phyloP scores from a whole-genome alignment of 2,888 invertebrate species.

The Trilocha varians region DNA sequence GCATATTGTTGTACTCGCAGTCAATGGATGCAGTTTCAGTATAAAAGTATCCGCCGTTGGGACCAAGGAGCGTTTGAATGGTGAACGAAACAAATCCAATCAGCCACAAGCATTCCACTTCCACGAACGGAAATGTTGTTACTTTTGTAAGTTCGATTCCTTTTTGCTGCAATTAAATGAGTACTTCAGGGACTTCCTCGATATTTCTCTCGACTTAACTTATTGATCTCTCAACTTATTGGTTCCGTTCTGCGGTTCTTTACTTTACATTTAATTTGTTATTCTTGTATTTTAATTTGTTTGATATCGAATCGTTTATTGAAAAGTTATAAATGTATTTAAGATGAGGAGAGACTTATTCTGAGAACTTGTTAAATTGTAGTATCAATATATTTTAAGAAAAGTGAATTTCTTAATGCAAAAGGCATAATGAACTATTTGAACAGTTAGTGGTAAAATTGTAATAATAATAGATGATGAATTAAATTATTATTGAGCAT shows the following conservation, averaged over 20 bases:
- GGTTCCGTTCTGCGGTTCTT: not conserved
- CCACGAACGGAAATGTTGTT: constrained; percentile 26
- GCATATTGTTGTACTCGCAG: constrained; percentile 40
- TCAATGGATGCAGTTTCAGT: constrained; percentile 39
- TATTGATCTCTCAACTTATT: constrained; percentile 2
- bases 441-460: too few relatives aligned
- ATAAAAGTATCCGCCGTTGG: constrained; percentile 31
- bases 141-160: constrained; percentile 27
- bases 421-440: too few relatives aligned
- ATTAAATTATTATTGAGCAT: too few relatives aligned
- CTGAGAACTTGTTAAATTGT: too few relatives aligned
- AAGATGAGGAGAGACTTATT: too few relatives aligned
- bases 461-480: too few relatives aligned
- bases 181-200: constrained; percentile 6
- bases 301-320: too few relatives aligned
- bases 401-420: too few relatives aligned
- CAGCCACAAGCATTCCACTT: constrained; percentile 37
- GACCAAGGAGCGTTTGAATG: constrained; percentile 29
- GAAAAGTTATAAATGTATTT: too few relatives aligned
- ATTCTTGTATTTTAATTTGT: not conserved
- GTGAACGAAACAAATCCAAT: constrained; percentile 56
- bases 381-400: too few relatives aligned
- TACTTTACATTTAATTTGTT: not conserved
- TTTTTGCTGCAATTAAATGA: constrained; percentile 21
- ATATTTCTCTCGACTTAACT: constrained; percentile 1